Base-by-base conservation (phyloP, 2,113 vertebrate species). In the Hepsetus odoe region DNA sequence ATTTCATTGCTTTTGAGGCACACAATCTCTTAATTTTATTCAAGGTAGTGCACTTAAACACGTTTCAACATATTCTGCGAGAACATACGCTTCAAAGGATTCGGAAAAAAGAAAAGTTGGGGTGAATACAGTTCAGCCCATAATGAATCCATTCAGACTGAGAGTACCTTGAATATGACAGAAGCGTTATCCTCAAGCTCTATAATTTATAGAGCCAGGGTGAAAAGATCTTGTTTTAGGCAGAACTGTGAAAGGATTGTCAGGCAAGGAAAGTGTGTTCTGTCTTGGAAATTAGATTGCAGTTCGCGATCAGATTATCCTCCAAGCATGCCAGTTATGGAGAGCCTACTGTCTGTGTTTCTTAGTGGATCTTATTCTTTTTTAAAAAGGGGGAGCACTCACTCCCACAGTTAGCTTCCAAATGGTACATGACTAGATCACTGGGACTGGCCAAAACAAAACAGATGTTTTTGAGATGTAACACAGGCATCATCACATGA, bases 71-170 rank as follows among this genome's bases (percentile, higher is more conserved):
- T 35, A 56, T 76, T 76, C 32, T 66, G 30, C 24, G n/a, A 35
- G 40, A 72, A 72, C 13, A 16, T 64, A 30, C 53, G 64, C 59
- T 76, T 74, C 74, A 35, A 80, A 75, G 28, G 44, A 26, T 28
- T 53, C 20, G 55, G 69, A 28, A n/a, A 72, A 75, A 72, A 53
- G 12, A 26, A 69, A 72, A 66, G 58, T 40, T 18, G 16, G 69
- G 64, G 74, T 77, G 69, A 75, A 49, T 55, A 71, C 53, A 76
- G 72, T 61, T 81, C 55, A 79, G 51, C 49, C 13, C 75, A 28
- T 78, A 79, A 74, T 81, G 65, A 82, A 82, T 83, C 80, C 26
- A 69, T 76, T 82, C 65, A 65, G 61, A 53, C 73, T 79, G 22
- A 55, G 65, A 61, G 70, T 71, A 73, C 67, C 67, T 84, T 70